Conservation (phyloP, 2,113 vertebrate species). For the Sphaerodactylus townsendi region DNA sequence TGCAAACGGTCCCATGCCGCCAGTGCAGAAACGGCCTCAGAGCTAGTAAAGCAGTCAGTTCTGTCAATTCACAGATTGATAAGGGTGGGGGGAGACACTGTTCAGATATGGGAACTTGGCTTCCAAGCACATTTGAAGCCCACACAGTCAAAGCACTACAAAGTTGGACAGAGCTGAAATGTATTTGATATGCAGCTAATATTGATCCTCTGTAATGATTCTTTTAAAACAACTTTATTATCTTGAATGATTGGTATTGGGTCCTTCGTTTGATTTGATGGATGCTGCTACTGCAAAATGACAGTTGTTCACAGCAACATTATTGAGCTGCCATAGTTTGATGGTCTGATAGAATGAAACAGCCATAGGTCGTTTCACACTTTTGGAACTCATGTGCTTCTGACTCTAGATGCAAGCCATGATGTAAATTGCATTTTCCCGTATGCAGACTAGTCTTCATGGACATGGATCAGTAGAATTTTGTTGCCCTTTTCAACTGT, state of each 20-base stretch:
- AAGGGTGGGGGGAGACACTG: not conserved
- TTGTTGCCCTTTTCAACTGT: not conserved
- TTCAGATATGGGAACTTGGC: not conserved
- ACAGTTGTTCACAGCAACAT: not conserved
- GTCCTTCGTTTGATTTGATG: not conserved
- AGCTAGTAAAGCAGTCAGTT: not conserved
- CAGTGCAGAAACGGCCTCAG: no score
- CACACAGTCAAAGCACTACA: not conserved
- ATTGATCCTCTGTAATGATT: not conserved
- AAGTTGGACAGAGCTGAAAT: not conserved
- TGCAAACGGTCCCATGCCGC: no score
- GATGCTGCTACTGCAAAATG: not conserved
- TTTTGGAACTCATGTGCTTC: not conserved
- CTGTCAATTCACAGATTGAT: not conserved
- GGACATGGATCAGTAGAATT: not conserved
- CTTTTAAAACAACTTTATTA: not conserved
- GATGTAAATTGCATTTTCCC: not conserved
- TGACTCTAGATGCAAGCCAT: not conserved
- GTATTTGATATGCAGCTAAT: slow-evolving; percentile 15
- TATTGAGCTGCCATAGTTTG: not conserved
- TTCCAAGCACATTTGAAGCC: not conserved
- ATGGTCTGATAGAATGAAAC: slow-evolving; percentile 17
- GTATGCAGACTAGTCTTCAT: not conserved
- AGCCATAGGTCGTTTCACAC: not conserved
- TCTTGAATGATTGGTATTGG: not conserved